Percentiles rank a stretch among this genome's conserved stretches.
Evolutionary conservation across 2,797 vertebrate genomes (phyloP).

Genomic region (Paguma larvata): DNA sequence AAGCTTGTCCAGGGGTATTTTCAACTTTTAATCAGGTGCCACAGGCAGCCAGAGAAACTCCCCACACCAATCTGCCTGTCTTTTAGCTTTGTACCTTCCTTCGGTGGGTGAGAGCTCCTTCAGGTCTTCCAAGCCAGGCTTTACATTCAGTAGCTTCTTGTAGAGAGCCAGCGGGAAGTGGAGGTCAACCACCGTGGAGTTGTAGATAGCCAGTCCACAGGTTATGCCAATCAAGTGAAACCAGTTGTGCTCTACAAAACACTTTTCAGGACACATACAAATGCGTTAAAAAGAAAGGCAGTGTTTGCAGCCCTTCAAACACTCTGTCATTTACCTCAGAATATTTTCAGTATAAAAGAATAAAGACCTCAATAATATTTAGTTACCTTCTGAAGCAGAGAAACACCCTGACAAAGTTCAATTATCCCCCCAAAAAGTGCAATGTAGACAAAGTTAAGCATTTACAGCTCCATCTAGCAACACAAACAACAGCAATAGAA

Average conservation of each 20-base stretch:
- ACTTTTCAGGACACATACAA: conserved; percentile 88
- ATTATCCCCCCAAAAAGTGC: not conserved
- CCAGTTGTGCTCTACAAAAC: conserved; percentile 99
- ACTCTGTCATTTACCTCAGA: not conserved
- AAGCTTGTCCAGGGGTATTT: not conserved
- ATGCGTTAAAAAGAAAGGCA: conserved; percentile 54
- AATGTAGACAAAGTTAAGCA: not conserved
- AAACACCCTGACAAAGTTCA: not conserved
- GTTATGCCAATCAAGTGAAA: conserved; percentile 98
- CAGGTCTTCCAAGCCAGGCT: conserved; percentile 94
- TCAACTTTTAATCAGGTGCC: not conserved
- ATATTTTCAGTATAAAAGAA: conserved; percentile 7
- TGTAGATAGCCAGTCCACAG: conserved; percentile 98
- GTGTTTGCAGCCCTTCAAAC: not conserved
- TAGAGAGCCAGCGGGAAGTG: conserved; percentile 97
- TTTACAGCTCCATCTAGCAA: not conserved
- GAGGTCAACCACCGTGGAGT: conserved; percentile 98
- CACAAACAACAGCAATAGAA: not conserved
- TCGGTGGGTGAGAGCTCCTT: conserved; percentile 97
- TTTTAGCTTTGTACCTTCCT: conserved; percentile 93
- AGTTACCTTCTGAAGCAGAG: conserved; percentile 30
- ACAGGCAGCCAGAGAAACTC: not conserved
- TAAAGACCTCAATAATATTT: conserved; percentile 14
- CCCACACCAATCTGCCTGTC: not conserved
- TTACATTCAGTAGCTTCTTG: conserved; percentile 96